Base-by-base conservation (phyloP, 2,888 invertebrate species). In the Pollenia amentaria region DNA sequence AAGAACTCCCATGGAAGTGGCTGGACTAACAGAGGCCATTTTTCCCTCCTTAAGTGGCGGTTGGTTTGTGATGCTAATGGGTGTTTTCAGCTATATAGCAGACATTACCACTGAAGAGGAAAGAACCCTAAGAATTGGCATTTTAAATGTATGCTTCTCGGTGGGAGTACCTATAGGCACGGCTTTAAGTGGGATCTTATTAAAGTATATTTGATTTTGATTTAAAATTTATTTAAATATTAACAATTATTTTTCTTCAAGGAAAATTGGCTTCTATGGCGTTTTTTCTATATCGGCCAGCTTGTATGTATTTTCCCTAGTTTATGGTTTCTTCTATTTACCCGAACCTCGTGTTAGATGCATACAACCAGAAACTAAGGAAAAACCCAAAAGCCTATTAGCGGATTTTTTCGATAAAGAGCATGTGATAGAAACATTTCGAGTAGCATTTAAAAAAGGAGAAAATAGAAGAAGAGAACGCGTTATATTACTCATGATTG, bases 61-160 rank as follows among this genome's bases (percentile, higher is more conserved):
- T 10, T 97, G 97, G 97, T 97, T 97, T 92, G 97, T 97, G 44
- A 97, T 97, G 97, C 96, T 97, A 90, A 97, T 97, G 97, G 97
- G 97, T 21, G 96, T 97, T 88, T 97, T 98, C 93, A 97, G 97
- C 93, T 98, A 98, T 91, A 96, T 98, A 84, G 97, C 96, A 2
- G 97, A 98, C 91, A 96, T 97, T 16, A 97, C 98, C 3, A 96
- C 96, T 3, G 95, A 97, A 88, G 96, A 97, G 92, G 96, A 96
- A 89, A 95, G 98, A 89, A 98, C 98, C 29, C 94, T 97, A 65
- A 94, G 98, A 87, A 97, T 98, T 90, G 97, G 98, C 40, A 96
- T 98, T 73, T 96, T 97, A 88, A 98, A 98, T 93, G 95, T 98
- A 9, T 98, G 97, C 93, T 96, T 97, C 89, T 98, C 98, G 1